Evolutionary conservation across 2,797 vertebrate species (phyloP).

Genomic region (Trematomus bernacchii): DNA sequence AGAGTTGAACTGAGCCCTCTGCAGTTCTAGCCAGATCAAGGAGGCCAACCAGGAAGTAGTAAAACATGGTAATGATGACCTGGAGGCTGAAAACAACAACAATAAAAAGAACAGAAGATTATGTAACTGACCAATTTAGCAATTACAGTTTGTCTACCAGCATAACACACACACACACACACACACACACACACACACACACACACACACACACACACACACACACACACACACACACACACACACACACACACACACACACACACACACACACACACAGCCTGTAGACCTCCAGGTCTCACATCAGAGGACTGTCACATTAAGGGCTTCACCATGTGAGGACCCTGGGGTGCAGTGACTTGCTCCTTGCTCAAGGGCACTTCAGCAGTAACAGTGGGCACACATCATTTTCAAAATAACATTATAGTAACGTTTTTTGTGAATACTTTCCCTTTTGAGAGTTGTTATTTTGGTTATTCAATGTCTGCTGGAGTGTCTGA

Average conservation of each 20-base stretch:
- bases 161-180: conserved; percentile 33
- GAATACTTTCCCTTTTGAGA: not conserved
- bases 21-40: not conserved
- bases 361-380: not conserved
- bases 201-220: conserved; percentile 25
- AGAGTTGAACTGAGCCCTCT: not conserved
- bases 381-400: conserved; percentile 5
- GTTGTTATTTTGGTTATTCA: not conserved
- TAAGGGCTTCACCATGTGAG: conserved; percentile 5
- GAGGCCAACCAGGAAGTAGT: not conserved
- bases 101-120: conserved; percentile 46
- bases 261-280: conserved; percentile 21
- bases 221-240: conserved; percentile 25
- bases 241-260: conserved; percentile 16
- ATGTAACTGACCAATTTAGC: conserved; percentile 64
- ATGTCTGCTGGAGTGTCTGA: not conserved
- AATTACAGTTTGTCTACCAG: conserved; percentile 54
- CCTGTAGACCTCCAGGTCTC: conserved; percentile 35
- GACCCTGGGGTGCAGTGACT: conserved; percentile 23
- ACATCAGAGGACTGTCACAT: conserved; percentile 36
- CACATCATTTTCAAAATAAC: not conserved
- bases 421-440: not conserved
- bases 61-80: conserved; percentile 9
- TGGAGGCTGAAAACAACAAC: conserved; percentile 22
- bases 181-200: conserved; percentile 17